These are phyloP conservation scores for Alloplasta piceator DNA, from an alignment of 2,888 invertebrate species.

Conservation along the genomic window DNA sequence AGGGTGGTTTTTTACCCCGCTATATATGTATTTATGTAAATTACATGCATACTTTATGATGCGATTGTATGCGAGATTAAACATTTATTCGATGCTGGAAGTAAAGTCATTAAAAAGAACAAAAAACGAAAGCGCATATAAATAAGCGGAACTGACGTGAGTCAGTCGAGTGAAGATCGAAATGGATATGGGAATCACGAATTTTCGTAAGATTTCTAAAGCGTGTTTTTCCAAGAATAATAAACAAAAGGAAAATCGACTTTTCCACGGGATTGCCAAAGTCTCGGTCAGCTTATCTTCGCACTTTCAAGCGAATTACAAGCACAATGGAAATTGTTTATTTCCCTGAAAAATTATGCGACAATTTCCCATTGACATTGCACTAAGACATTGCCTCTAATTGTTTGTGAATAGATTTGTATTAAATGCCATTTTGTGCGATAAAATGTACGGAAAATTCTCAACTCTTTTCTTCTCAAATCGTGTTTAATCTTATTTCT, in stretches of 20 bases:
- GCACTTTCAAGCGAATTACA: too few relatives aligned
- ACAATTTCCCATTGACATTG: too few relatives aligned
- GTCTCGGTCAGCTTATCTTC: background rate
- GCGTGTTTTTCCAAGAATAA: background rate
- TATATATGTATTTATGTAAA: conserved; percentile 20
- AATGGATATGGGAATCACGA: conserved; percentile 23
- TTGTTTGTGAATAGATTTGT: too few relatives aligned
- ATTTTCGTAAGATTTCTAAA: conserved; percentile 36
- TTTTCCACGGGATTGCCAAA: background rate
- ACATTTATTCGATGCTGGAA: conserved; percentile 29
- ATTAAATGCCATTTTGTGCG: background rate
- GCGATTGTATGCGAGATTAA: conserved; percentile 31
- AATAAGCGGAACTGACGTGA: conserved; percentile 49
- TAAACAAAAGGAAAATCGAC: background rate
- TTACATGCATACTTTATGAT: conserved; percentile 24
- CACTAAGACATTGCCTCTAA: too few relatives aligned
- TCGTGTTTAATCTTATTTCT: background rate
- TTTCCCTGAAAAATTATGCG: too few relatives aligned
- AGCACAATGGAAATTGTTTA: too few relatives aligned
- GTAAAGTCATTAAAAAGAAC: conserved; percentile 8
- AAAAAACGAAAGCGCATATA: conserved; percentile 41
- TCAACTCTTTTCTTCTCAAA: background rate
- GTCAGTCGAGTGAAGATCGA: conserved; percentile 16
- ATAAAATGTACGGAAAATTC: too few relatives aligned
- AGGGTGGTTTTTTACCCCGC: background rate